Base-by-base conservation (phyloP, 2,888 invertebrate genomes). In the Stenchaetothrips biformis region DNA sequence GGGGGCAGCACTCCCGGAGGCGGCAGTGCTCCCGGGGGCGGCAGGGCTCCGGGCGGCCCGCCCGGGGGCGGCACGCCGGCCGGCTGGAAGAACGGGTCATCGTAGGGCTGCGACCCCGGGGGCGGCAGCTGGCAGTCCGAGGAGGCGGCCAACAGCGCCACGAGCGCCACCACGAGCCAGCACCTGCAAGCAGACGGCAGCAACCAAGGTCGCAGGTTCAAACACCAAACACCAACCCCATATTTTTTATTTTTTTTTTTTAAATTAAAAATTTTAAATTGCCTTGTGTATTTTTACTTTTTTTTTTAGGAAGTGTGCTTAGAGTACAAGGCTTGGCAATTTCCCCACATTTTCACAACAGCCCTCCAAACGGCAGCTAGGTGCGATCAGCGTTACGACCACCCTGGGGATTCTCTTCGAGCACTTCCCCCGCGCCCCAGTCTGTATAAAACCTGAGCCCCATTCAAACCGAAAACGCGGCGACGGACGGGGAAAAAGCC, bases 41-140 rank as follows among this genome's bases (percentile, higher is more conserved):
- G 67, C n/a, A 67, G 21, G n/a, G n/a, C 67, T 4, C 21, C n/a
- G 37, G 37, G 37, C 37, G 37, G 37, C 37, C 2, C 37, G 18
- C 67, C 67, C n/a, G 18, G 67, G 67, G 21, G 67, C 67, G 67
- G 67, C 67, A 67, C 67, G 7, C 67, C 67, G 67, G 67, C 67
- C 67, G n/a, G n/a, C 67, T 67, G 67, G n/a, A 67, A 67, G 21
- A 67, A 67, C 0, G 67, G 67, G 67, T 67, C 67, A 7, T 67
- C 67, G 67, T n/a, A 67, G n/a, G n/a, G 67, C 21, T 18, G 67
- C 6, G 67, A 67, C 2, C n/a, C 67, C 21, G 67, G 67, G 7
- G 67, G 53, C 53, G 53, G 67, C 67, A 67, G n/a, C 67, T 67
- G 67, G 21, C 21, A 18, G 13, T 53, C 53, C 37, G 37, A 37